Percentiles rank a stretch among this genome's conserved stretches.
Evolutionary conservation across 2,797 vertebrate genomes (phyloP).

Genomic region (Pachyuromys duprasi): DNA sequence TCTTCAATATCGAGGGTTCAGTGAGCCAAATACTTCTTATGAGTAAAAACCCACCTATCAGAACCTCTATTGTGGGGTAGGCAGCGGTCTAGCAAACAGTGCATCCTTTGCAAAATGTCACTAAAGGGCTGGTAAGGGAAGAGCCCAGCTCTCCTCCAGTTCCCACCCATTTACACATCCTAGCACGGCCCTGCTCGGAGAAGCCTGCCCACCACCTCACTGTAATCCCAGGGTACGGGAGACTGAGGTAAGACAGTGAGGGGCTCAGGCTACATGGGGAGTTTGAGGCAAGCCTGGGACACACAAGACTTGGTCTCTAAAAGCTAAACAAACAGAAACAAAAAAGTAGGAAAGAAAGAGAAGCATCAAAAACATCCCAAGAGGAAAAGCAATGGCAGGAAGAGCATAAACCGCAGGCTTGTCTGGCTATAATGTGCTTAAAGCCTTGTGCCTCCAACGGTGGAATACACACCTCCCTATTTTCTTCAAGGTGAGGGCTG

Average conservation of each 20-base stretch:
- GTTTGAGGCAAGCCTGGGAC: background rate
- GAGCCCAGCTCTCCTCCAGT: background rate
- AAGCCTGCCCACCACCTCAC: background rate
- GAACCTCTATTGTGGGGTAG: background rate
- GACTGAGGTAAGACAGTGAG: too few relatives aligned
- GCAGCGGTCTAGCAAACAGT: background rate
- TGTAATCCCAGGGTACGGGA: background rate
- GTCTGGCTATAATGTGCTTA: background rate
- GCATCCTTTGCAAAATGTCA: background rate
- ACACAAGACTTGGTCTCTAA: background rate
- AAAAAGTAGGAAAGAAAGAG: background rate
- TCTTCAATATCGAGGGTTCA: background rate
- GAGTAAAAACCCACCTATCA: background rate
- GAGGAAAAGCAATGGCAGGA: background rate
- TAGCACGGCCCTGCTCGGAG: too few relatives aligned
- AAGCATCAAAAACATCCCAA: background rate
- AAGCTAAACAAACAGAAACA: background rate
- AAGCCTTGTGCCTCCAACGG: background rate
- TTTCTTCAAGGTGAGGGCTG: background rate
- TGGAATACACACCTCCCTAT: too few relatives aligned
- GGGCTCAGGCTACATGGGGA: background rate
- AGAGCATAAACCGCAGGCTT: background rate
- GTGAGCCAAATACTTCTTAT: background rate
- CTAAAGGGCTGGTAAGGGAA: background rate
- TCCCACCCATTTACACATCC: too few relatives aligned